These are phyloP conservation scores for Capreolus pygargus DNA, from an alignment of 2,113 vertebrate genomes.

Conservation along the genomic window DNA sequence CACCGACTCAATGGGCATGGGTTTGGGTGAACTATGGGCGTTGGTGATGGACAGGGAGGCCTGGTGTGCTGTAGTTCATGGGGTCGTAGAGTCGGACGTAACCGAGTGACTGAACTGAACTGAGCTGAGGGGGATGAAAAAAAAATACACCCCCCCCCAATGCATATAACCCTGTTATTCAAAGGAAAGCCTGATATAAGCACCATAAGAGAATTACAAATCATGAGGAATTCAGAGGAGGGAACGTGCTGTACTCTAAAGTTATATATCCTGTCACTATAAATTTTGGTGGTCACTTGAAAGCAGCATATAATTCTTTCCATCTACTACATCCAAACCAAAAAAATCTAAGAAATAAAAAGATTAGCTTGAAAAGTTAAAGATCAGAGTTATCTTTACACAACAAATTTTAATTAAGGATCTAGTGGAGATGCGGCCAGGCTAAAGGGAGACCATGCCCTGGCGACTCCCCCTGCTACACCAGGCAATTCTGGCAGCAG, in stretches of 20 bases:
- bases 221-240: not conserved
- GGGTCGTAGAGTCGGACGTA: too few species aligned
- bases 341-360: constrained; percentile 19
- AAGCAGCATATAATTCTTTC: not conserved
- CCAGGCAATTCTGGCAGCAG: not conserved
- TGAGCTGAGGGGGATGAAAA: too few species aligned
- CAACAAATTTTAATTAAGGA: not conserved
- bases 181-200: constrained; percentile 2
- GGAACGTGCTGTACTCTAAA: not conserved
- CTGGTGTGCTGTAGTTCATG: too few species aligned
- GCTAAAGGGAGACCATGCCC: not conserved
- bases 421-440: not conserved
- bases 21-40: too few species aligned
- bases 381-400: not conserved
- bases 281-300: not conserved
- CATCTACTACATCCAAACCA: not conserved
- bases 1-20: too few species aligned
- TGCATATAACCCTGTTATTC: not conserved
- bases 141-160: not conserved
- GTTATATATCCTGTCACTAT: not conserved
- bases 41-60: too few species aligned
- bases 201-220: not conserved
- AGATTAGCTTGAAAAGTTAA: not conserved
- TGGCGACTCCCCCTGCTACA: not conserved
- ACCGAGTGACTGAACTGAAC: too few species aligned